Evolutionary conservation across 2,797 vertebrate genomes (phyloP), one percentile per base, ranked within the genome.

Genomic region (Halcyon leucocephala): DNA sequence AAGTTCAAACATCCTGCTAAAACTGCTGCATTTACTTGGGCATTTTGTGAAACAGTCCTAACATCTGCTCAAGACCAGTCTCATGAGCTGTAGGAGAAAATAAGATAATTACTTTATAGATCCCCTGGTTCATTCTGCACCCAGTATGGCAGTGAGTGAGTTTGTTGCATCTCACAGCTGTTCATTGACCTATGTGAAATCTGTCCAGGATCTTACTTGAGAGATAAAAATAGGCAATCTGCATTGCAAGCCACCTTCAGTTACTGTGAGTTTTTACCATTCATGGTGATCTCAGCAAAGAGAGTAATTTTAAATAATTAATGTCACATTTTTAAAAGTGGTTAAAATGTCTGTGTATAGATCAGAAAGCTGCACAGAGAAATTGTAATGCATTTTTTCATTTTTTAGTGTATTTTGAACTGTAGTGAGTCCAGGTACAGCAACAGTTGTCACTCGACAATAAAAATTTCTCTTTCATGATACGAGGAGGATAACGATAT

Each of bases 141-240:
- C 69, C 76, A 71, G 71, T 67, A 92, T 69, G 86, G 86, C 79
- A 89, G 46, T 28, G 64, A 74, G 67, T 35, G 92, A 89, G 90
- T 67, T 87, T 21, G 20, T 46, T 91, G 73, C 80, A 89, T 89
- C 92, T 93, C 90, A 95, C 95, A 95, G 93, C 94, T 97, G 94
- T 97, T 96, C 88, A 49, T 0, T 95, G 96, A 91, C 95, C 90
- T 93, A 82, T 31, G 77, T 84, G 95, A 96, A 95, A 95, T 95
- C 89, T 80, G 86, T 95, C 94, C 94, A 83, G 82, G 94, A 90
- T 97, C 94, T 95, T 92, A 81, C 92, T 89, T 65, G 93, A 82
- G 83, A 67, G 91, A 89, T 96, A 96, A 95, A 97, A 96, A 95
- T 96, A 95, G 94, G n/a, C 92, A 85, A 95, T 89, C 77, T 93